Evolutionary conservation across 1,140 invertebrate species (phyloP), one percentile per base, ranked within the genome.

Genomic region (Trichonephila clavipes): DNA sequence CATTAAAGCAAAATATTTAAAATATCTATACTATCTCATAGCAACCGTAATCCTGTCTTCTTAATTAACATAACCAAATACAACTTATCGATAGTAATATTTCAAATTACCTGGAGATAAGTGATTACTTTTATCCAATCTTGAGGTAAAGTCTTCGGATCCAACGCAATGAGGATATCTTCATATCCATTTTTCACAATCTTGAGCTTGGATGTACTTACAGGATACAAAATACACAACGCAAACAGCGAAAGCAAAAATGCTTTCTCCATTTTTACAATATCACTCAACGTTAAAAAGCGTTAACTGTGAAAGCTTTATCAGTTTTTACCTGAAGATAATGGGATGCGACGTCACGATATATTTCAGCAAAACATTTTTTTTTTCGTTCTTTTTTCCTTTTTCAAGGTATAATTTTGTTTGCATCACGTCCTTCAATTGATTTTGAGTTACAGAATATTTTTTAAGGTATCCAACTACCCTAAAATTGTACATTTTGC

Each of bases 111-210:
- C 81, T 92, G 82, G 14, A 92, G 24, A 16, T 58, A n/a, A 0
- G 81, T 40, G 14, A 92, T 21, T 1, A 85, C 4, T 2, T 2
- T 24, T 2, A 21, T 40, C 28, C 82, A 66, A 4, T 92, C 58
- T 19, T 16, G 28, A 10, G 34, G 19, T 2, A 10, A 28, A 21
- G 51, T 59, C 2, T 72, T 19, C 16, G 64, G 24, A 4, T 83
- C 82, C 34, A 92, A 77, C 2, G 91, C 62, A 18, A 92, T 87
- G 14, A 92, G 62, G 72, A 92, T 72, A 61, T 77, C 62, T 61
- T 86, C 62, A n/a, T 92, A 92, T 72, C 91, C 91, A 59, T 92
- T 92, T 7, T 87, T 40, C 10, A 24, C 44, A 10, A 92, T 69
- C 28, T 72, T 66, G 21, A 92, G 34, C 21, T 44, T 92, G 10